A percentile compares a stretch with the other conserved stretches of the same genome.
These are phyloP conservation scores for Clarias fuscus DNA, from an alignment of 2,797 vertebrate species.

Conservation along the genomic window DNA sequence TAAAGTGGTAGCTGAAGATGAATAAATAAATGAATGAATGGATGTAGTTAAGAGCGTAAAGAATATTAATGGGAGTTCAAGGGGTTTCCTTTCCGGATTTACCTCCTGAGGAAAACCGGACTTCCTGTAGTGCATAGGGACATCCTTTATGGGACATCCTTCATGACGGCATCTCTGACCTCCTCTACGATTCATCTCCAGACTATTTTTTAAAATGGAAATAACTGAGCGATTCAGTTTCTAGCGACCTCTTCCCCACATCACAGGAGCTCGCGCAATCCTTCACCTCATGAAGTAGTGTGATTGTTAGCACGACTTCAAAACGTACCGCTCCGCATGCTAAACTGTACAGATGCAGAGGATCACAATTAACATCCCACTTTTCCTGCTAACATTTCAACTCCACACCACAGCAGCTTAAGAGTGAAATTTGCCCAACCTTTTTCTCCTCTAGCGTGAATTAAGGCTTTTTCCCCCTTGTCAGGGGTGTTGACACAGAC, in stretches of 20 bases:
- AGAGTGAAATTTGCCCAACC: slow-evolving; percentile 26
- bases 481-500: slow-evolving; percentile 72
- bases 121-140: background rate
- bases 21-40: background rate
- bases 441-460: slow-evolving; percentile 64
- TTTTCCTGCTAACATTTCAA: slow-evolving; percentile 19
- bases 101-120: background rate
- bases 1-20: background rate
- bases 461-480: slow-evolving; percentile 63
- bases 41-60: background rate
- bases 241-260: background rate
- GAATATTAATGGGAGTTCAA: background rate
- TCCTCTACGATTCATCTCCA: background rate
- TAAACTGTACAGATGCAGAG: background rate
- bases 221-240: background rate
- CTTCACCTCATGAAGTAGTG: background rate
- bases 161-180: background rate
- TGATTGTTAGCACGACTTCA: background rate
- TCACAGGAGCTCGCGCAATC: background rate
- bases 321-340: no score
- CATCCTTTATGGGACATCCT: background rate
- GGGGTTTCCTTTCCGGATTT: background rate
- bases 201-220: background rate
- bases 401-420: background rate
- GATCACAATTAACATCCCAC: background rate